Conservation (phyloP, 2,113 vertebrate species). For the Podocnemis expansa region DNA sequence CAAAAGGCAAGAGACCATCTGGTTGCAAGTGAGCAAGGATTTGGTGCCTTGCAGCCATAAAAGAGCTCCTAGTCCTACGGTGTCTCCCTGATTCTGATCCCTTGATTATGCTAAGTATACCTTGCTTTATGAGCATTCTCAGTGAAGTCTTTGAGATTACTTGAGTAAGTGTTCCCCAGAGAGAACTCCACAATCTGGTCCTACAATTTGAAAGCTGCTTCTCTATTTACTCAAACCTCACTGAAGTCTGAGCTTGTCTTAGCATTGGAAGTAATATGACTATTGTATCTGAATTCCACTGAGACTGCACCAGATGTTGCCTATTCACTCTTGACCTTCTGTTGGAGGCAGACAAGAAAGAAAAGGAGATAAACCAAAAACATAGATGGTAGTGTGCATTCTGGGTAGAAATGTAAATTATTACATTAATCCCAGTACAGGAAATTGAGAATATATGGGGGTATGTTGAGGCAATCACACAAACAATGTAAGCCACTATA, state of each 20-base stretch:
- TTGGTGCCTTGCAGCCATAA: not conserved
- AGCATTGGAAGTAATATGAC: not conserved
- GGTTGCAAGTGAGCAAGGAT: not conserved
- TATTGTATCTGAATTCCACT: not conserved
- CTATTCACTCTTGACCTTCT: accelerated
- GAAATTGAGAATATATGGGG: not conserved
- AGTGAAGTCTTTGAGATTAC: accelerated
- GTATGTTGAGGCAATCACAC: accelerated
- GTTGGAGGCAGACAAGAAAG: not conserved
- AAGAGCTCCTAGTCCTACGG: not conserved
- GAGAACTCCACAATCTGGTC: not conserved
- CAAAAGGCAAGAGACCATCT: not conserved
- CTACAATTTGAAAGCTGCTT: not conserved
- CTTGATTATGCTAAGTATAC: not conserved
- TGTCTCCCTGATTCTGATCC: not conserved
- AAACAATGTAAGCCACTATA: not conserved
- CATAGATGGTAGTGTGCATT: not conserved
- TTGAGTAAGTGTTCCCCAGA: not conserved
- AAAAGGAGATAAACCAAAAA: not conserved
- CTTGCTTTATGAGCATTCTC: not conserved
- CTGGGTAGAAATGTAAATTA: not conserved
- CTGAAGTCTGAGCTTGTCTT: not conserved
- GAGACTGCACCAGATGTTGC: not conserved
- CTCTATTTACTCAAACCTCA: not conserved
- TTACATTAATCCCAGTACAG: not conserved